Evolutionary conservation across 1,140 invertebrate genomes (phyloP), one percentile per base, ranked within the genome.

Genomic region (Scaptomyza hsui): DNA sequence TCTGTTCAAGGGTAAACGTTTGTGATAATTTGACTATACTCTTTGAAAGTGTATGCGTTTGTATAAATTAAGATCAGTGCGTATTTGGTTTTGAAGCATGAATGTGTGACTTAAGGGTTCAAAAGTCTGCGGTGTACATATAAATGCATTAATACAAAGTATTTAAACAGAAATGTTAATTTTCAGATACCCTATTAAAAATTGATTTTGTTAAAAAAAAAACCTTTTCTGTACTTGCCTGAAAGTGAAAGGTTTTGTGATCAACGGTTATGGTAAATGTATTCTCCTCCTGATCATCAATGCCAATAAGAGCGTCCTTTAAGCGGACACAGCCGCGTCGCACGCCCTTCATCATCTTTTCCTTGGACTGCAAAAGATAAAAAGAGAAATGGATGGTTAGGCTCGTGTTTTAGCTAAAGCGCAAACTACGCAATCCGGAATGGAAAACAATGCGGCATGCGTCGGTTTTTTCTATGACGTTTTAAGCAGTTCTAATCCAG

Each of bases 241-340:
- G 98, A 92, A 99, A 99, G 92, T 99, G 99, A 93, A 99, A 99
- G 13, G 98, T 98, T 92, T 99, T 99, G 72, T 98, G 96, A 92
- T 99, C 98, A 4, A 99, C 98, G 4, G 98, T 99, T 78, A 99
- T 98, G 12, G 98, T 99, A 92, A 99, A 99, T 6, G 98, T 99
- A 77, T 97, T 98, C 91, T 99, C 98, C 92, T 99, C 99, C 92
- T 99, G 98, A 92, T 99, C 98, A 92, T 99, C 98, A 81, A 99
- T 99, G 18, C 99, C 99, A 89, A 99, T 97, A 16, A 99, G 95
- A 4, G 99, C 98, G 59, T 97, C 98, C 92, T 97, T 95, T 7
- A 98, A 93, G 13, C 97, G 93, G 3, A 99, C 98, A 93, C 98
- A 99, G 24, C 99, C 99, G 70, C 99, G 93, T 65, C 98, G 94